Evolutionary conservation across 2,888 invertebrate genomes (phyloP), one percentile per base, ranked within the genome.

Genomic region (Xylota segnis): DNA sequence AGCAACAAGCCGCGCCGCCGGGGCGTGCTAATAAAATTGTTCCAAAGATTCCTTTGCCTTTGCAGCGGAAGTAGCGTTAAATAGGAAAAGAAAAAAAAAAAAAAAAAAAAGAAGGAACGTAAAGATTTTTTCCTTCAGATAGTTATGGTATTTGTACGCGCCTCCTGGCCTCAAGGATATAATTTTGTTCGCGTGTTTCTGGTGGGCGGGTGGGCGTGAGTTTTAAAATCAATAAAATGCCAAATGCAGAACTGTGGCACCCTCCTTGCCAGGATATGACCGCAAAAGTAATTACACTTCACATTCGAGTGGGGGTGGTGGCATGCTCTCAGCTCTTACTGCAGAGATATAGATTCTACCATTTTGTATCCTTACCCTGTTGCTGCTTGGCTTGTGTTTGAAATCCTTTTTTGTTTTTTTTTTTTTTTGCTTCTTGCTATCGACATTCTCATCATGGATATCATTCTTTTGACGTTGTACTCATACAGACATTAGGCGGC

Each of bases 201-300:
- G 23, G 52, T 71, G 45, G 32, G 2, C 12, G 27, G 37, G 4
- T 34, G 29, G 9, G 9, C 0, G 0, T 37, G 7, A 14, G 23
- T 32, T 50, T 65, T 52, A 0, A 59, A 79, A 65, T 71, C 63
- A 65, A 71, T 65, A 65, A 47, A 77, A 70, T 27, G 40, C 12
- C 43, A 61, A 68, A 68, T 59, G 40, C 58, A 58, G 63, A 47
- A 47, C 14, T 54, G 63, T 29, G 52, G 50, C 34, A 37, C 5
- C 18, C 37, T 23, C 32, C 45, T 58, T 45, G 37, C 32, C 37
- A 12, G 47, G n/a, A 54, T 14, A 59, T 34, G 52, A 18, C 56
- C 47, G 37, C 75, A 82, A 71, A 76, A 40, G 40, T 45, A 82
- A 75, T 81, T 81, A 74, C 34, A 59, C 52, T 37, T 45, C 43